phyloP scores from a whole-genome alignment of 2,888 invertebrate genomes.

The Lithophane semibrunnea region DNA sequence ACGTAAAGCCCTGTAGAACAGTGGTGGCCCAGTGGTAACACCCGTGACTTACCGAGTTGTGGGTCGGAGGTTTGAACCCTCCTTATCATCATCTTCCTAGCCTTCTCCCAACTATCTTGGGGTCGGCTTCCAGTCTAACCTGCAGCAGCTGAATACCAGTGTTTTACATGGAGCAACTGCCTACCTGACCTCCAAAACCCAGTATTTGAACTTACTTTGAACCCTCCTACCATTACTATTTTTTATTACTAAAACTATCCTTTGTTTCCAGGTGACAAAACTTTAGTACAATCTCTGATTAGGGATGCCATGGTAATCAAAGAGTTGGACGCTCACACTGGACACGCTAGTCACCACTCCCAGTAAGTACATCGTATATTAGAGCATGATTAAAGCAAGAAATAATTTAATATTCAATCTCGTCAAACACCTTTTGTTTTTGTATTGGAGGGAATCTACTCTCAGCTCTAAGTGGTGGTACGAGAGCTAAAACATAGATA shows the following conservation, averaged over 20 bases:
- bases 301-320: slow-evolving; percentile 97
- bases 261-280: slow-evolving; percentile 95
- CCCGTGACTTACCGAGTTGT: too few species aligned
- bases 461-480: slow-evolving; percentile 36
- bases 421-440: slow-evolving; percentile 40
- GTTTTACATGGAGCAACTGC: too few species aligned
- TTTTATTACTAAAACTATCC: background rate
- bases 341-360: slow-evolving; percentile 93
- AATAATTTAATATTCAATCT: slow-evolving; percentile 15
- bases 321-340: slow-evolving; percentile 93
- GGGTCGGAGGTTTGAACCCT: too few species aligned
- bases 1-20: too few species aligned
- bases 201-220: too few species aligned
- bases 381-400: slow-evolving; percentile 76
- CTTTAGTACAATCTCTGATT: slow-evolving; percentile 96
- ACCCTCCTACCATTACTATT: too few species aligned
- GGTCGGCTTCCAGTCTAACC: too few species aligned
- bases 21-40: too few species aligned
- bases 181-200: too few species aligned
- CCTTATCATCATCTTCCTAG: too few species aligned
- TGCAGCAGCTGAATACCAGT: too few species aligned
- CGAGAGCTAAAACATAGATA: slow-evolving; percentile 1
- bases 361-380: slow-evolving; percentile 92
- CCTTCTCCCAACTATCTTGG: too few species aligned
- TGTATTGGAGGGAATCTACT: background rate